Evolutionary conservation across 2,888 invertebrate genomes (phyloP), one percentile per base, ranked within the genome.

Genomic region (Synanthedon formicaeformis): DNA sequence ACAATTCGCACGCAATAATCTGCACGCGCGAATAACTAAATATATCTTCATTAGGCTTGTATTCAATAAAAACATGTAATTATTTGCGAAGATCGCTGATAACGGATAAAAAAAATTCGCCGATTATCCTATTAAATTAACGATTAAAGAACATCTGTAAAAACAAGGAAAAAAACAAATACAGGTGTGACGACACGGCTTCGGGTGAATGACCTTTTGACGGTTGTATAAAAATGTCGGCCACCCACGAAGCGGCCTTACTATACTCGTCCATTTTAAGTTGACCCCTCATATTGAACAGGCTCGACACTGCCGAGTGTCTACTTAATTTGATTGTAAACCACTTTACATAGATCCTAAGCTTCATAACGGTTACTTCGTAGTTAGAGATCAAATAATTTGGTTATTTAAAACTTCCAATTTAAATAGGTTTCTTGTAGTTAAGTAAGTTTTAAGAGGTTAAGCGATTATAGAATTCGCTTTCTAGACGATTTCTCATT

Each of bases 161-260:
- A 69, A 71, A 73, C 60, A 58, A 65, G 65, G 59, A 62, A 67
- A 61, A 64, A 61, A 62, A 58, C 54, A 63, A 57, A 66, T 62
- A 72, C 74, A 79, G 76, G 78, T 81, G 81, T 74, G 69, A 72
- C 72, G 63, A 63, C 57, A 61, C 57, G 51, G 73, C 59, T 34
- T 54, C 52, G 60, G 66, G 78, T 79, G 70, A 77, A 75, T 69
- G 81, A 81, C 75, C 85, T 78, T 80, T 79, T 79, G 81, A 82
- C 83, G 77, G 71, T 62, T 63, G 69, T 68, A 76, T 73, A 76
- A 78, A 74, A 77, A 76, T 75, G 72, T 67, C 64, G 83, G 76
- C 85, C 85, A 84, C 85, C 85, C 85, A 85, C 81, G 78, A 65
- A 58, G 81, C 57, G 55, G 51, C 53, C 50, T 52, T 54, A 55